Conservation (phyloP, 2,797 vertebrate species). For the Diplodus puntazzo region DNA sequence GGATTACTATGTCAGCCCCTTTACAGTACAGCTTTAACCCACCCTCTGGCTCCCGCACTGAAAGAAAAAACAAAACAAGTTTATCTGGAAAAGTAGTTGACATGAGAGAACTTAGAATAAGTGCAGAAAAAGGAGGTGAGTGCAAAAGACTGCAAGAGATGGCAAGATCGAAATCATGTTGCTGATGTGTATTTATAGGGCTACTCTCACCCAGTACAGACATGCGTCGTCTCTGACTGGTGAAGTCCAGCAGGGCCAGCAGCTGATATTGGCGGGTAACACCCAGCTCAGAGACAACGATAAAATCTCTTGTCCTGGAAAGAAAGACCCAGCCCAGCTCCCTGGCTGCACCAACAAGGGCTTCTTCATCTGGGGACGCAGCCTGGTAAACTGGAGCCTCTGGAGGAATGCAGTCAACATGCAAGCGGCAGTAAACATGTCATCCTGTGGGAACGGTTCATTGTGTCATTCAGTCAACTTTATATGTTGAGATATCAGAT, state of each 20-base stretch:
- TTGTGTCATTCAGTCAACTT: background rate
- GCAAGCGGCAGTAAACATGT: slow-evolving; percentile 32
- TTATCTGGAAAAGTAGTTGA: slow-evolving; percentile 12
- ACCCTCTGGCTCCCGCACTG: slow-evolving; percentile 92
- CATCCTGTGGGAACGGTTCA: background rate
- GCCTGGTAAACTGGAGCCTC: slow-evolving; percentile 92
- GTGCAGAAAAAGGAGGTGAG: background rate
- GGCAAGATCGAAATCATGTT: background rate
- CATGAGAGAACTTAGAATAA: slow-evolving; percentile 5
- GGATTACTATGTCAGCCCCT: slow-evolving; percentile 93
- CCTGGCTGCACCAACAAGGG: slow-evolving; percentile 90
- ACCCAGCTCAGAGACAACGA: slow-evolving; percentile 91
- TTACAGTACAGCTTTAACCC: slow-evolving; percentile 93
- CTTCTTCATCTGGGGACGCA: slow-evolving; percentile 94
- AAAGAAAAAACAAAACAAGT: slow-evolving; percentile 36
- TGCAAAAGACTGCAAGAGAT: background rate
- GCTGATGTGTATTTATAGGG: background rate
- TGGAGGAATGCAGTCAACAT: slow-evolving; percentile 58
- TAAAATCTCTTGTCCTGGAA: slow-evolving; percentile 89
- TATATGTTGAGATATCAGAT: background rate
- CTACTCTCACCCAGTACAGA: slow-evolving; percentile 91
- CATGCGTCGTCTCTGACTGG: slow-evolving; percentile 94
- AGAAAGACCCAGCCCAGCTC: slow-evolving; percentile 92
- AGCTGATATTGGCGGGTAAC: slow-evolving; percentile 86
- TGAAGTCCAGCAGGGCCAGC: slow-evolving; percentile 94